phyloP scores from a whole-genome alignment of 1,140 invertebrate species.

The Drosophila virilis region DNA sequence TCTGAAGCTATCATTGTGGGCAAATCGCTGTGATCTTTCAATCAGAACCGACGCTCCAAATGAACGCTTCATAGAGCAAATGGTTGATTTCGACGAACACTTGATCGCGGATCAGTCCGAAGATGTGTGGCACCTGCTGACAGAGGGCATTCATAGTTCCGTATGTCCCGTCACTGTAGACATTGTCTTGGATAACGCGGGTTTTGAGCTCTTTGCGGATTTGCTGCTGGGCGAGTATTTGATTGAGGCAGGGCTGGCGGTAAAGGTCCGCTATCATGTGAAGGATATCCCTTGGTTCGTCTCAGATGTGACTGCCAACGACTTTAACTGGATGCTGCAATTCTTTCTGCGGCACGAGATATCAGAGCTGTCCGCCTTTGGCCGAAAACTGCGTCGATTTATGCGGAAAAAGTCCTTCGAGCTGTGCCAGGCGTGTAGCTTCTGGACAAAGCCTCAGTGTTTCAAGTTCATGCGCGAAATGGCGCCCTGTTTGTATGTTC shows the following conservation, averaged over 20 bases:
- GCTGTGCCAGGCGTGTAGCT: conserved; percentile 86
- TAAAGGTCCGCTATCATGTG: conserved; percentile 92
- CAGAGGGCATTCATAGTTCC: not conserved
- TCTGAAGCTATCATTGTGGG: conserved; percentile 88
- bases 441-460: conserved; percentile 94
- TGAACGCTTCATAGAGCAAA: not conserved
- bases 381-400: conserved; percentile 85
- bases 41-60: conserved; percentile 87
- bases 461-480: conserved; percentile 90
- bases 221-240: conserved; percentile 94
- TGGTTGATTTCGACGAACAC: conserved; percentile 14
- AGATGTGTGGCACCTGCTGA: conserved; percentile 44
- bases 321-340: conserved; percentile 90
- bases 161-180: conserved; percentile 85
- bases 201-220: conserved; percentile 96
- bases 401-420: conserved; percentile 85
- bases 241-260: conserved; percentile 87
- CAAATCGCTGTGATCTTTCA: conserved; percentile 94
- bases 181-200: conserved; percentile 97
- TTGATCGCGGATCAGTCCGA: conserved; percentile 53
- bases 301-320: conserved; percentile 92
- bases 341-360: conserved; percentile 80
- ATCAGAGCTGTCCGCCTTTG: conserved; percentile 83
- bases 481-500: conserved; percentile 89
- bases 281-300: conserved; percentile 98